Percentiles rank a stretch among this genome's conserved stretches.
phyloP scores from a whole-genome alignment of 2,888 invertebrate genomes.

The Aelia acuminata region DNA sequence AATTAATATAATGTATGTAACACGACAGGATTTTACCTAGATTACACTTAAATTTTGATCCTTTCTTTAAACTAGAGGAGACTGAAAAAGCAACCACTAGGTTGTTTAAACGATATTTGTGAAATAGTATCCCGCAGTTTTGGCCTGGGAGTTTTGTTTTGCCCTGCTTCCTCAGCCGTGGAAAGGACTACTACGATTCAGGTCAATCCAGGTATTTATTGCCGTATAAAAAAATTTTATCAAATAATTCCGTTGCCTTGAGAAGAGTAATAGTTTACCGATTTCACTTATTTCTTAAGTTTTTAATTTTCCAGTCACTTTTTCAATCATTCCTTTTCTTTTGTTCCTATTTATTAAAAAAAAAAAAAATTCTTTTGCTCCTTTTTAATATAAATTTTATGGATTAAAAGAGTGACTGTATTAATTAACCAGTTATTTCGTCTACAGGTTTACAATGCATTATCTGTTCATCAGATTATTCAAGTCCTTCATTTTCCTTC shows the following conservation, averaged over 20 bases:
- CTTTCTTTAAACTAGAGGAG: slow-evolving; percentile 52
- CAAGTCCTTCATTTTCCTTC: background rate
- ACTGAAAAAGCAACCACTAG: slow-evolving; percentile 42
- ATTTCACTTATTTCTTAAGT: slow-evolving; percentile 30
- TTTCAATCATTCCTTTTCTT: background rate
- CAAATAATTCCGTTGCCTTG: slow-evolving; percentile 52
- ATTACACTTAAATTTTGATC: slow-evolving; percentile 38
- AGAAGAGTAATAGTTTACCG: background rate
- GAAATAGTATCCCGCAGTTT: slow-evolving; percentile 57
- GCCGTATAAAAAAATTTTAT: slow-evolving; percentile 57
- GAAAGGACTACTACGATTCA: slow-evolving; percentile 51
- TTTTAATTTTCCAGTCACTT: slow-evolving; percentile 7
- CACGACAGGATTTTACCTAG: background rate
- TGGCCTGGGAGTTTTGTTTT: slow-evolving; percentile 59
- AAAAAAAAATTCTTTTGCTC: background rate
- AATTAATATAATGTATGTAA: slow-evolving; percentile 40
- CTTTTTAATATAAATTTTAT: background rate
- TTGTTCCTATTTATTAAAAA: background rate
- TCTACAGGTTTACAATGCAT: slow-evolving; percentile 48
- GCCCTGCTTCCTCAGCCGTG: slow-evolving; percentile 55
- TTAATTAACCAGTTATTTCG: slow-evolving; percentile 33
- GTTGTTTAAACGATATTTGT: slow-evolving; percentile 56
- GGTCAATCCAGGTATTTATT: slow-evolving; percentile 59
- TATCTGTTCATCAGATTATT: background rate
- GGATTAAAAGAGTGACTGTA: slow-evolving; percentile 37